These are phyloP conservation scores for Steinernema feltiae DNA, from an alignment of 1,140 invertebrate genomes.

Conservation along the genomic window DNA sequence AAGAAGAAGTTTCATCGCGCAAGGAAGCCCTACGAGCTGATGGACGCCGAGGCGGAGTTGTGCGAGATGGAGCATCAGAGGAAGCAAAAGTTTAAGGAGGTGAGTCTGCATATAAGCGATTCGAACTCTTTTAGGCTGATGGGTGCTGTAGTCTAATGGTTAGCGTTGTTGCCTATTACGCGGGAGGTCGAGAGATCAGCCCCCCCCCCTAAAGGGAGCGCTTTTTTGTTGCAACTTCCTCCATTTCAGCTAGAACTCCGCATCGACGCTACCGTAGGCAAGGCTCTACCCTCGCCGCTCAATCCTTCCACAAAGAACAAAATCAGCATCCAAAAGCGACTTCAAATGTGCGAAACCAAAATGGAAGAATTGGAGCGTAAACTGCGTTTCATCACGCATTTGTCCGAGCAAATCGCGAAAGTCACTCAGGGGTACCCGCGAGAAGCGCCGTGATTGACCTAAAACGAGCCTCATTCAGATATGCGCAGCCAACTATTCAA, in stretches of 20 bases:
- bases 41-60: slow-evolving; percentile 45
- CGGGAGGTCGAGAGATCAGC: too few species aligned
- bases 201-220: not conserved
- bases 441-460: not conserved
- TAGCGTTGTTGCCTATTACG: too few species aligned
- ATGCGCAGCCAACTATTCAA: not conserved
- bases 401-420: not conserved
- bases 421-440: not conserved
- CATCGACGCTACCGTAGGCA: slow-evolving; percentile 24
- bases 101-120: too few species aligned
- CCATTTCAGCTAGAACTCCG: slow-evolving; percentile 25
- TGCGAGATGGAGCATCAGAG: slow-evolving; percentile 41
- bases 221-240: not conserved
- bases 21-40: slow-evolving; percentile 42
- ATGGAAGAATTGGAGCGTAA: slow-evolving; percentile 24
- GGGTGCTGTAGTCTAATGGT: too few species aligned
- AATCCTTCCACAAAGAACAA: slow-evolving; percentile 19
- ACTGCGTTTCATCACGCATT: not conserved
- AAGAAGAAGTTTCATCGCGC: slow-evolving; percentile 40
- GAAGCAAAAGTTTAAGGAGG: slow-evolving; percentile 32
- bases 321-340: not conserved
- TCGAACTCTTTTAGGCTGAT: too few species aligned
- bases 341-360: slow-evolving; percentile 30
- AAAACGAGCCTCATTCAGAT: not conserved
- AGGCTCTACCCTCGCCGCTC: slow-evolving; percentile 18